Evolutionary conservation across 2,113 vertebrate genomes (phyloP).

Genomic region (Mellivora capensis): DNA sequence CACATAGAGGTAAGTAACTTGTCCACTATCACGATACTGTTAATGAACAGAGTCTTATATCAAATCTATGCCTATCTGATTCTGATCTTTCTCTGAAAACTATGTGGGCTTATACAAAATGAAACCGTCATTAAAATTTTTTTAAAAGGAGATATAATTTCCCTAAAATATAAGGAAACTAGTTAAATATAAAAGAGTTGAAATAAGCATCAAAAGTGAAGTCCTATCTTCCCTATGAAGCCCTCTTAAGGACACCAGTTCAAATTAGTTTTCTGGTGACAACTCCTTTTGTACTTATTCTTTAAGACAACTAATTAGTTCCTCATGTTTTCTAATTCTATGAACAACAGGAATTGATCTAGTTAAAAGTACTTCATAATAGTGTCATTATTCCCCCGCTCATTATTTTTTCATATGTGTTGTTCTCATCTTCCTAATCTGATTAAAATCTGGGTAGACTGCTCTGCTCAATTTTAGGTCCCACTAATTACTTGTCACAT

Average conservation of each 20-base stretch:
- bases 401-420: not conserved
- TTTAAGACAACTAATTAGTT: not conserved
- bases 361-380: not conserved
- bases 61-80: not conserved
- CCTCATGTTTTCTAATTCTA: not conserved
- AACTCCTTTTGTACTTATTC: not conserved
- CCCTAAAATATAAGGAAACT: not conserved
- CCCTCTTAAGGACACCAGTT: not conserved
- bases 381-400: not conserved
- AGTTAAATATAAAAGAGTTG: not conserved
- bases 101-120: not conserved
- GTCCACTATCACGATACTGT: too few relatives aligned
- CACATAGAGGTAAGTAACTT: not conserved
- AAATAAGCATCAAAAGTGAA: not conserved
- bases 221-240: not conserved
- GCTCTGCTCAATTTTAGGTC: not conserved
- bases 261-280: not conserved
- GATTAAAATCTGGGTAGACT: not conserved
- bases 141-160: not conserved
- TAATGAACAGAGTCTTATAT: not conserved
- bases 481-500: not conserved
- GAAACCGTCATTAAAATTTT: not conserved
- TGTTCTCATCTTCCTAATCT: not conserved
- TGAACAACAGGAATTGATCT: not conserved
- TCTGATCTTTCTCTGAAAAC: not conserved